Percentiles rank a stretch among this genome's conserved stretches.
phyloP scores from a whole-genome alignment of 2,113 vertebrate genomes.

The Fregetta grallaria region DNA sequence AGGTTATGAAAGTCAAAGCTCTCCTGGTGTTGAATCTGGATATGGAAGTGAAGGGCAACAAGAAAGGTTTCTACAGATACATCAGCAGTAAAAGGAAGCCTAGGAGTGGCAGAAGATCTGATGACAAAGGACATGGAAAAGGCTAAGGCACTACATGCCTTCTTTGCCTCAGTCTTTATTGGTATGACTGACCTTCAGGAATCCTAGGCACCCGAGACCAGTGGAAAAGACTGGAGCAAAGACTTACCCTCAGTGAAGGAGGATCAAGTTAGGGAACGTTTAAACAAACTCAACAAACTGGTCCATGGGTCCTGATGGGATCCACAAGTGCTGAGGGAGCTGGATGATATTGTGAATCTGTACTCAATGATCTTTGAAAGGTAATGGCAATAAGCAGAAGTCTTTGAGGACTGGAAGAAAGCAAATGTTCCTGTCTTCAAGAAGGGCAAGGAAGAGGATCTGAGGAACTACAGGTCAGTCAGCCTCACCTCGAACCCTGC shows the following conservation, averaged over 20 bases:
- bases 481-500: neutral
- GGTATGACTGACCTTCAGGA: neutral
- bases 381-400: neutral
- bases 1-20: neutral
- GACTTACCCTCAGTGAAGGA: neutral
- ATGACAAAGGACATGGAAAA: neutral
- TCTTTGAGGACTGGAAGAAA: neutral
- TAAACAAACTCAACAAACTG: neutral
- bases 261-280: neutral
- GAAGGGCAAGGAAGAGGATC: neutral
- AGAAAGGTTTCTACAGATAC: neutral
- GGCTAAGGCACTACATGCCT: neutral
- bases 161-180: neutral
- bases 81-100: neutral
- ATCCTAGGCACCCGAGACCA: neutral
- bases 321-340: neutral
- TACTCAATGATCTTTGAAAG: neutral
- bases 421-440: neutral
- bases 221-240: neutral
- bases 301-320: neutral
- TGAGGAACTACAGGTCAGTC: neutral
- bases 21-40: neutral
- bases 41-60: neutral
- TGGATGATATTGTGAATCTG: neutral
- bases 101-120: neutral